Conservation (phyloP, 2,888 invertebrate genomes). For the Mesorhabditis sp. region DNA sequence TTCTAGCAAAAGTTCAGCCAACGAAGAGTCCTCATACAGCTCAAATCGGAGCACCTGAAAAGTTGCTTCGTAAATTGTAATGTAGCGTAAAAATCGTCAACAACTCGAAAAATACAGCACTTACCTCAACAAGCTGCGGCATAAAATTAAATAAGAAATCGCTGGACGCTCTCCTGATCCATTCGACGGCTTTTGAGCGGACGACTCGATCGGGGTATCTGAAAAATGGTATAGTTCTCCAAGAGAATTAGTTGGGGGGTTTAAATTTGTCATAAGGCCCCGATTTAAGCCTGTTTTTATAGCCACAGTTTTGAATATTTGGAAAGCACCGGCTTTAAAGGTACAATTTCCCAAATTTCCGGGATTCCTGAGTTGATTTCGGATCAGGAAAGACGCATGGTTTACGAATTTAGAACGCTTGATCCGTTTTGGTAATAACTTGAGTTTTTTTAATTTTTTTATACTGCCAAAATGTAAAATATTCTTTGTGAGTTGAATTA, state of each 20-base stretch:
- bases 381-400: too few relatives aligned
- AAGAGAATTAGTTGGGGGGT: not conserved
- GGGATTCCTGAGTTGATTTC: too few relatives aligned
- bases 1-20: conserved; percentile 77
- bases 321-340: too few relatives aligned
- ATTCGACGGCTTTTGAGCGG: conserved; percentile 76
- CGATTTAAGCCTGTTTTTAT: not conserved
- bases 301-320: too few relatives aligned
- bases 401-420: too few relatives aligned
- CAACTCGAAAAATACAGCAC: not conserved
- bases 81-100: not conserved
- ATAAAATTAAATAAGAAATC: conserved; percentile 75
- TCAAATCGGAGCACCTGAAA: conserved; percentile 67
- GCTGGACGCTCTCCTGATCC: conserved; percentile 70
- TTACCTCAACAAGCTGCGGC: conserved; percentile 70
- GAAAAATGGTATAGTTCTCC: conserved; percentile 25
- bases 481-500: not conserved
- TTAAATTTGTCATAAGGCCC: too few relatives aligned
- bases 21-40: conserved; percentile 80
- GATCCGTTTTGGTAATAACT: too few relatives aligned
- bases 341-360: too few relatives aligned
- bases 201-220: conserved; percentile 89
- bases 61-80: not conserved
- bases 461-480: too few relatives aligned
- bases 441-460: too few relatives aligned